A percentile compares a stretch with the other conserved stretches of the same genome.
phyloP scores from a whole-genome alignment of 2,113 vertebrate species.

The Isurus oxyrinchus region DNA sequence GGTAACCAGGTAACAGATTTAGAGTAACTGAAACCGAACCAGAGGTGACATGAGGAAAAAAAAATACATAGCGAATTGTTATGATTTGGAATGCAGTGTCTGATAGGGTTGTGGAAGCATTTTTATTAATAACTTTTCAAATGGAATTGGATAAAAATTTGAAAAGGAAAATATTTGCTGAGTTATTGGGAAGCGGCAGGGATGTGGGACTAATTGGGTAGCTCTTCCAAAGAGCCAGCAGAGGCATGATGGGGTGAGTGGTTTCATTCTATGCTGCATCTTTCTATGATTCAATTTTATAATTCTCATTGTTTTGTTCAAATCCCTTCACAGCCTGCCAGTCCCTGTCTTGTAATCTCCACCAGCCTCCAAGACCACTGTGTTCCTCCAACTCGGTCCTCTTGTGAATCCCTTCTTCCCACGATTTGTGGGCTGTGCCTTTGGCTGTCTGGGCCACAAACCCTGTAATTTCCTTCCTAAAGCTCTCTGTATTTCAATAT shows the following conservation, averaged over 20 bases:
- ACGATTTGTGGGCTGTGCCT: not conserved
- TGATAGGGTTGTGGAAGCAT: not conserved
- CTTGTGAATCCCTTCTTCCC: not conserved
- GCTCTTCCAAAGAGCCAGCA: not conserved
- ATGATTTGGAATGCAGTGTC: not conserved
- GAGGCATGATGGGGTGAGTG: not conserved
- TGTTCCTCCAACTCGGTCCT: not conserved
- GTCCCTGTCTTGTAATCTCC: no score
- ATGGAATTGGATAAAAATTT: not conserved
- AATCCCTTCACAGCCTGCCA: not conserved
- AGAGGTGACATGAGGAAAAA: not conserved
- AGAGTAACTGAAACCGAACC: not conserved
- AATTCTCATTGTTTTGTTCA: not conserved
- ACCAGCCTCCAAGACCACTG: not conserved
- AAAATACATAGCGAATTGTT: not conserved
- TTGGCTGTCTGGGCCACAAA: not conserved
- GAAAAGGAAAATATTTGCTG: not conserved
- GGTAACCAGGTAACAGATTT: not conserved
- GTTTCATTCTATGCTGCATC: not conserved
- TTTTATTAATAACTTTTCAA: not conserved
- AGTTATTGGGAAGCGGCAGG: not conserved
- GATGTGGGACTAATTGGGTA: not conserved
- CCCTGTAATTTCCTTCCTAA: not conserved
- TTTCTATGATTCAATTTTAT: not conserved
- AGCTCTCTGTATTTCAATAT: not conserved